phyloP scores from a whole-genome alignment of 2,113 vertebrate species.

The Nasalis larvatus region DNA sequence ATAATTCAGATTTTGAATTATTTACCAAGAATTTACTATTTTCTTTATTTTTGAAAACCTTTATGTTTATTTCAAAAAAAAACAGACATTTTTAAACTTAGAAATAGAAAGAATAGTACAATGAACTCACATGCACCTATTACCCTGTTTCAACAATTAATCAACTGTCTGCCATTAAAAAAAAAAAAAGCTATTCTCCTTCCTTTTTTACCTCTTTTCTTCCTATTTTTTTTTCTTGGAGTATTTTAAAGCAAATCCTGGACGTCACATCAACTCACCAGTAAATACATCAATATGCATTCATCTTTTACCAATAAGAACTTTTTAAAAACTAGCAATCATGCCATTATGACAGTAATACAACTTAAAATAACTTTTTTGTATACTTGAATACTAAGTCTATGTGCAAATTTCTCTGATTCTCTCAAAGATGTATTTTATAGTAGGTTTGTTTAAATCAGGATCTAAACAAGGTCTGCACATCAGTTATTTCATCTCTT shows the following conservation, averaged over 20 bases:
- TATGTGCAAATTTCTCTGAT: background rate
- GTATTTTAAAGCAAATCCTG: background rate
- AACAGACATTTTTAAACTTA: background rate
- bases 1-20: background rate
- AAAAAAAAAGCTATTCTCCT: background rate
- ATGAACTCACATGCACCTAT: background rate
- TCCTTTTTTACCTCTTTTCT: background rate
- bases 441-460: background rate
- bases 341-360: background rate
- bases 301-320: background rate
- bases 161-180: background rate
- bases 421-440: constrained; percentile 3
- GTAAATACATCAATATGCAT: background rate
- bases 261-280: background rate
- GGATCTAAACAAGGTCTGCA: background rate
- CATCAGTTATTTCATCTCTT: background rate
- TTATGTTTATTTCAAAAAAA: background rate
- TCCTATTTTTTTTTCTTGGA: too few relatives aligned
- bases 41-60: background rate
- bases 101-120: background rate
- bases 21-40: background rate
- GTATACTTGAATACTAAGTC: background rate
- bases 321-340: background rate
- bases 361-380: constrained; percentile 14
- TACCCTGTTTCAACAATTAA: background rate